A percentile compares a stretch with the other conserved stretches of the same genome.
Evolutionary conservation across 2,797 vertebrate genomes (phyloP).

Genomic region (Myotis findleyi): DNA sequence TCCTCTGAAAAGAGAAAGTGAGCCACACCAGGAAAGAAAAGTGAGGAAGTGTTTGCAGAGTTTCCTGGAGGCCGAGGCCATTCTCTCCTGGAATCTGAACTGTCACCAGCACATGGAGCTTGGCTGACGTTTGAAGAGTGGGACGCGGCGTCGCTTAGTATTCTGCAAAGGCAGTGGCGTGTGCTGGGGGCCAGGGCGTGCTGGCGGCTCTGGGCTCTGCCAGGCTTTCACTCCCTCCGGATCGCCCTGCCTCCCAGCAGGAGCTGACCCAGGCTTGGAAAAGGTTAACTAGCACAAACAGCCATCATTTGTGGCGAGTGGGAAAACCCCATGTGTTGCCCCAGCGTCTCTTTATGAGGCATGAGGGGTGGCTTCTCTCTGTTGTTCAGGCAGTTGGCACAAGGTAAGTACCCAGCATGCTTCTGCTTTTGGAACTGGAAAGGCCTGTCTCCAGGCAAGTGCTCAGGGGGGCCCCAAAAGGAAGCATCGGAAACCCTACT

Average conservation of each 20-base stretch:
- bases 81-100: conserved; percentile 82
- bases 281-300: conserved; percentile 96
- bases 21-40: neutral
- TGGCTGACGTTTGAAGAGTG: conserved; percentile 80
- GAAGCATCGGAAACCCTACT: conserved; percentile 68
- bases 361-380: conserved; percentile 78
- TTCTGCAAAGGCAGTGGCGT: conserved; percentile 74
- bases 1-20: neutral
- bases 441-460: conserved; percentile 78
- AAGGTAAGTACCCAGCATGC: conserved; percentile 85
- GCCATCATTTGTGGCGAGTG: conserved; percentile 97
- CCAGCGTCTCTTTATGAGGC: conserved; percentile 85
- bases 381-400: conserved; percentile 85
- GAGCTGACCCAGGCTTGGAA: conserved; percentile 89
- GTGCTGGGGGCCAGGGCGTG: conserved; percentile 80
- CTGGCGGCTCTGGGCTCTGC: conserved; percentile 86
- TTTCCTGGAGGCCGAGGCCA: neutral
- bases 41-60: neutral
- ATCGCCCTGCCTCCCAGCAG: conserved; percentile 91
- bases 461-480: conserved; percentile 42
- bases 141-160: conserved; percentile 62
- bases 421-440: conserved; percentile 82
- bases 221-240: conserved; percentile 89
- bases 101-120: conserved; percentile 85
- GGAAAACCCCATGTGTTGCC: conserved; percentile 97